Evolutionary conservation across 2,797 vertebrate genomes (phyloP).

Genomic region (Acrocephalus scirpaceus): DNA sequence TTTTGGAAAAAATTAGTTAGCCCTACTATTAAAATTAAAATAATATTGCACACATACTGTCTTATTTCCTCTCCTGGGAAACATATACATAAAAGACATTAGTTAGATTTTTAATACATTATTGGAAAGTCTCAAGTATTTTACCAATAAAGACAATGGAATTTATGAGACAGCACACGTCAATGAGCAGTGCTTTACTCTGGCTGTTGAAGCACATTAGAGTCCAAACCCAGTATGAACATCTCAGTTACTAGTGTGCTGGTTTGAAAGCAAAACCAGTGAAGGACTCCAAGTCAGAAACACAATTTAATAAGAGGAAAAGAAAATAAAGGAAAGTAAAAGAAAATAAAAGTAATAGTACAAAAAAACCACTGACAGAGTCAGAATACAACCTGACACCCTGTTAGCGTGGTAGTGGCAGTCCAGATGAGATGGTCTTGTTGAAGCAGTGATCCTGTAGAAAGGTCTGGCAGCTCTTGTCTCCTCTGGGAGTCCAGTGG

Average conservation of each 20-base stretch:
- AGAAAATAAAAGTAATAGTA: no score
- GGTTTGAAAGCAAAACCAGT: no score
- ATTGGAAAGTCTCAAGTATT: background rate
- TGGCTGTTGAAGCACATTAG: rapidly evolving
- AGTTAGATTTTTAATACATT: background rate
- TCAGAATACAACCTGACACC: no score
- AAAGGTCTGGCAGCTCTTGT: no score
- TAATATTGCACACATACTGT: background rate
- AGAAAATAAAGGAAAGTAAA: no score
- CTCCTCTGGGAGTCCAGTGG: no score
- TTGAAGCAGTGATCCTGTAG: no score
- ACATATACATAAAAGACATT: background rate
- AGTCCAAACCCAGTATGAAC: background rate
- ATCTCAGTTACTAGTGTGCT: background rate
- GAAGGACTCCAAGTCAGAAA: no score
- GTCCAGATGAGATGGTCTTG: no score
- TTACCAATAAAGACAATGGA: background rate
- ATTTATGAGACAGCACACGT: background rate
- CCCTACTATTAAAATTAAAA: background rate
- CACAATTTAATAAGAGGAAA: no score
- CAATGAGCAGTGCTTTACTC: background rate
- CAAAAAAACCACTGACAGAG: no score
- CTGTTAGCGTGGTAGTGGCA: no score
- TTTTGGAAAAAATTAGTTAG: background rate
- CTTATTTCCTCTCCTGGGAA: background rate